These are phyloP conservation scores for Pteronura brasiliensis DNA, from an alignment of 2,113 vertebrate genomes.

Conservation along the genomic window DNA sequence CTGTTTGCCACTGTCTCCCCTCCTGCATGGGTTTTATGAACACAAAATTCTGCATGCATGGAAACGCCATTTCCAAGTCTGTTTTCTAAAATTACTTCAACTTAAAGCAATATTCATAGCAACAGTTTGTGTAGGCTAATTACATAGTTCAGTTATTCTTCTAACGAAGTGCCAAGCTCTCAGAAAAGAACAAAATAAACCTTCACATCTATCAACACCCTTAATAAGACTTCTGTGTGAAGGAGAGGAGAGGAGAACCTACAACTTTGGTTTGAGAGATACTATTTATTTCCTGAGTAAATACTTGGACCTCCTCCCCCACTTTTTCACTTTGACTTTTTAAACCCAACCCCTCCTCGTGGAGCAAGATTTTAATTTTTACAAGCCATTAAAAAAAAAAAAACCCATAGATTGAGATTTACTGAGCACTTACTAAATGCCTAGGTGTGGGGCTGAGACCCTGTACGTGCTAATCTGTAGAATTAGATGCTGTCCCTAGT, in stretches of 20 bases:
- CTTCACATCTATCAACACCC: background rate
- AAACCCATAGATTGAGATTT: background rate
- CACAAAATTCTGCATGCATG: background rate
- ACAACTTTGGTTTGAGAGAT: background rate
- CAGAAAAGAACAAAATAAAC: constrained; percentile 35
- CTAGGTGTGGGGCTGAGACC: background rate
- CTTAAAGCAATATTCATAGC: constrained; percentile 48
- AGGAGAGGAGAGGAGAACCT: background rate
- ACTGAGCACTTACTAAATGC: background rate
- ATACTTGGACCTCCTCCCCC: background rate
- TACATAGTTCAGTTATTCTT: constrained; percentile 45
- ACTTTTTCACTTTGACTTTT: background rate
- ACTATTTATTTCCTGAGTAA: background rate
- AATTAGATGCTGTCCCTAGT: background rate
- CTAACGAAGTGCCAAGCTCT: constrained; percentile 13
- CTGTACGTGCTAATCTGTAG: background rate
- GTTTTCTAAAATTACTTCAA: constrained; percentile 34
- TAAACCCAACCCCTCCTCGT: background rate
- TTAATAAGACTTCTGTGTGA: background rate
- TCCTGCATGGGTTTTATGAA: constrained; percentile 32
- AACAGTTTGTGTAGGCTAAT: constrained; percentile 48
- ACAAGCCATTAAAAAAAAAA: background rate
- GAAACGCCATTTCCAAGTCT: constrained; percentile 41
- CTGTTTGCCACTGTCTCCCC: background rate
- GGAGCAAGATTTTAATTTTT: background rate